A percentile compares a stretch with the other conserved stretches of the same genome.
phyloP scores from a whole-genome alignment of 2,888 invertebrate species.

The Galerucella nymphaeae region DNA sequence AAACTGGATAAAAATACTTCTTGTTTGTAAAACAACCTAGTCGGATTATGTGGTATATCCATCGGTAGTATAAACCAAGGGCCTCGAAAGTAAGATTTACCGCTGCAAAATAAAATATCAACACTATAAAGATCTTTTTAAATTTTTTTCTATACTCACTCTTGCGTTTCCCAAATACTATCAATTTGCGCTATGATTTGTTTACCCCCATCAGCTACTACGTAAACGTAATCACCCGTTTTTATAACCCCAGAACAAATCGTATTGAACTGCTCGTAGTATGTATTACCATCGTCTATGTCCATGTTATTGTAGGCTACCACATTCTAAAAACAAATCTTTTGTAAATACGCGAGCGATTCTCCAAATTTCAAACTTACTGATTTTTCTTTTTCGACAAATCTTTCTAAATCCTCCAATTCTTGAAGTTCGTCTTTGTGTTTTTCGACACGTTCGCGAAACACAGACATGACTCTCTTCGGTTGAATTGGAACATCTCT shows the following conservation, averaged over 20 bases:
- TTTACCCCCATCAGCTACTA: constrained; percentile 89
- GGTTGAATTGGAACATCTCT: constrained; percentile 84
- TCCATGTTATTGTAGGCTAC: constrained; percentile 74
- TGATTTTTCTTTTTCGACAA: constrained; percentile 87
- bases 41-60: constrained; percentile 85
- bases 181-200: constrained; percentile 95
- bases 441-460: constrained; percentile 89
- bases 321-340: constrained; percentile 73
- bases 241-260: constrained; percentile 85
- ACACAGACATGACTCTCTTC: constrained; percentile 90
- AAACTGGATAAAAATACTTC: constrained; percentile 92
- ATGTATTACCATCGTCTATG: constrained; percentile 82
- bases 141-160: constrained; percentile 70
- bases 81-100: constrained; percentile 92
- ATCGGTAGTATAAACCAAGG: constrained; percentile 91
- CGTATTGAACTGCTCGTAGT: constrained; percentile 94
- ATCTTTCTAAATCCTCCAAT: constrained; percentile 83
- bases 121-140: neutral
- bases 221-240: constrained; percentile 95
- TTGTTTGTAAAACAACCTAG: constrained; percentile 88
- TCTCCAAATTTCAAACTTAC: constrained; percentile 66
- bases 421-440: constrained; percentile 90
- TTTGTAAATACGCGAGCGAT: too few species aligned
- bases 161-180: constrained; percentile 91
- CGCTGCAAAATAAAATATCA: constrained; percentile 69